A percentile compares a stretch with the other conserved stretches of the same genome.
These are phyloP conservation scores for Semicossyphus pulcher DNA, from an alignment of 2,113 vertebrate genomes.

Conservation along the genomic window DNA sequence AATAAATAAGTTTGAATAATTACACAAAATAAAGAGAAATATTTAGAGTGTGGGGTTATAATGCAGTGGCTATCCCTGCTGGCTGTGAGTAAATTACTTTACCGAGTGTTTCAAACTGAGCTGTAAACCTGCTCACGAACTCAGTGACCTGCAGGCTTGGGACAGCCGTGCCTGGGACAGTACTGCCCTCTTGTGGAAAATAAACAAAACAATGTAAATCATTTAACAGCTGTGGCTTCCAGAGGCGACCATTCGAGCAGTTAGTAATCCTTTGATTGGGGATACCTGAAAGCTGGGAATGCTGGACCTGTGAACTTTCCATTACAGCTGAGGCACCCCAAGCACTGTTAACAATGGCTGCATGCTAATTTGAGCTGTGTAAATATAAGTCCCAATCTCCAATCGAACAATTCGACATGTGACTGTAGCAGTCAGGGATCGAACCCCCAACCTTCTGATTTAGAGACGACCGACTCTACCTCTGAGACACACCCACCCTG, in stretches of 20 bases:
- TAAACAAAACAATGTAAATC: slow-evolving; percentile 24
- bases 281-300: neutral
- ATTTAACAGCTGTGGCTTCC: slow-evolving; percentile 14
- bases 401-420: no score
- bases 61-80: neutral
- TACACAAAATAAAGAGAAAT: neutral
- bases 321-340: neutral
- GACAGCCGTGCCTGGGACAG: slow-evolving; percentile 46
- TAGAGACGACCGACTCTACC: no score
- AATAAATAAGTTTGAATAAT: neutral
- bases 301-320: neutral
- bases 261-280: slow-evolving; percentile 25
- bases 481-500: no score
- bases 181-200: slow-evolving; percentile 79
- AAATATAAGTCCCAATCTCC: no score
- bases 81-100: neutral
- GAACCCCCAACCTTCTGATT: no score
- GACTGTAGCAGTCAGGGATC: no score
- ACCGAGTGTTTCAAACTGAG: slow-evolving; percentile 32
- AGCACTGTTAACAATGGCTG: neutral
- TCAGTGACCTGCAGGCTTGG: slow-evolving; percentile 49
- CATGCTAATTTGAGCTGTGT: neutral
- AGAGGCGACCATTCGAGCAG: slow-evolving; percentile 10
- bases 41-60: neutral
- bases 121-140: slow-evolving; percentile 58